Conservation (phyloP, 2,113 vertebrate species). For the Passer montanus region DNA sequence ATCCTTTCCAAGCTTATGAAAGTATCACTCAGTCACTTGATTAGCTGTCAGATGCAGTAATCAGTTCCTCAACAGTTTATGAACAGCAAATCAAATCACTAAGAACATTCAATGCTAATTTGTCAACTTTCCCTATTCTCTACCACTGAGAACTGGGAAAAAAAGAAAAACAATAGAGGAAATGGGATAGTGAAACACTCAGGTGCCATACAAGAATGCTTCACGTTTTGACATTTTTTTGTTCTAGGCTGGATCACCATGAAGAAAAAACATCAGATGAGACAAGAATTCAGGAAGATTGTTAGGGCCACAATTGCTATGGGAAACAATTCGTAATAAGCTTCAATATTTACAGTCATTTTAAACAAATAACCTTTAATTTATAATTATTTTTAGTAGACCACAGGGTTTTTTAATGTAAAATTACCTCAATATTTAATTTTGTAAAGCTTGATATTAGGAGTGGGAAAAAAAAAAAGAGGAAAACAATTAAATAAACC, state of each 20-base stretch:
- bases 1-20: not conserved
- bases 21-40: not conserved
- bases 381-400: not conserved
- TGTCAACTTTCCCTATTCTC: not conserved
- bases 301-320: not conserved
- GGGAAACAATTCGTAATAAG: not conserved
- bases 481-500: not conserved
- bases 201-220: not conserved
- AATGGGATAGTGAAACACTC: not conserved
- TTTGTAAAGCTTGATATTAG: not conserved
- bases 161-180: not conserved
- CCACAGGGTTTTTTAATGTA: not conserved
- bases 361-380: not conserved
- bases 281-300: not conserved
- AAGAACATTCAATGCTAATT: not conserved
- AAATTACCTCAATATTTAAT: not conserved
- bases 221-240: not conserved
- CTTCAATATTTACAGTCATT: not conserved
- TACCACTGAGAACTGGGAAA: not conserved
- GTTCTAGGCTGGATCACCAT: not conserved
- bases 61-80: not conserved
- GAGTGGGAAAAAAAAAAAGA: rapidly evolving
- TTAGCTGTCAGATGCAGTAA: slow-evolving; percentile 7
- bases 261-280: not conserved
- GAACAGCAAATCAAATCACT: not conserved